These are phyloP conservation scores for Australoheros scitulus DNA, from an alignment of 2,113 vertebrate species.

Conservation along the genomic window DNA sequence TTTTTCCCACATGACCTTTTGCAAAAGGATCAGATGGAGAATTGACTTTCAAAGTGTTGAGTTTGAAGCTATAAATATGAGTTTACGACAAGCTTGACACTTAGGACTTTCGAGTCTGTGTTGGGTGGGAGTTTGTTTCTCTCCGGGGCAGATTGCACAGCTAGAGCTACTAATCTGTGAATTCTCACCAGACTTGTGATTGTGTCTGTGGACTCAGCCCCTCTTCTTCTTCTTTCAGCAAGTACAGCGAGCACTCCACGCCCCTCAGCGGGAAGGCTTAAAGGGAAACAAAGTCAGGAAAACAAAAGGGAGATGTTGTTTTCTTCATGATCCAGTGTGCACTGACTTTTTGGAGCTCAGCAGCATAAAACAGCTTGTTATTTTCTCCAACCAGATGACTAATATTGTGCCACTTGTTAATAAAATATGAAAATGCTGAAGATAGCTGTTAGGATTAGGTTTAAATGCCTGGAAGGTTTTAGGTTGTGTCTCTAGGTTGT, in stretches of 20 bases:
- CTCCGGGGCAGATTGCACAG: slow-evolving; percentile 47
- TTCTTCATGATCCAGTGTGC: slow-evolving; percentile 13
- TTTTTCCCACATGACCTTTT: not conserved
- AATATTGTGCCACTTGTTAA: not conserved
- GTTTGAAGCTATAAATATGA: slow-evolving; percentile 16
- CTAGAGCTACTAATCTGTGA: slow-evolving; percentile 45
- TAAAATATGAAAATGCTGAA: not conserved
- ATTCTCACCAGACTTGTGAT: slow-evolving; percentile 62
- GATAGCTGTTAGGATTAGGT: not conserved
- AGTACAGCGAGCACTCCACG: slow-evolving; percentile 37
- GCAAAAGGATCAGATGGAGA: not conserved
- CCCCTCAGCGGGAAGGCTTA: slow-evolving; percentile 9
- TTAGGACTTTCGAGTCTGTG: not conserved
- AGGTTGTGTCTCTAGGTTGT: not conserved
- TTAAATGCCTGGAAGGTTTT: not conserved
- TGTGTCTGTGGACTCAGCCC: slow-evolving; percentile 27
- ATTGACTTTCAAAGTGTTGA: not conserved
- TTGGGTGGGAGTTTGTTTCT: slow-evolving; percentile 20
- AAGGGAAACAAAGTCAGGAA: slow-evolving; percentile 35
- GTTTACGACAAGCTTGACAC: not conserved
- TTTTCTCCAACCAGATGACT: not conserved
- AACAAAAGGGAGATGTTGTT: slow-evolving; percentile 16
- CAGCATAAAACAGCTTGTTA: not conserved
- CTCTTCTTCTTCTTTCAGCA: slow-evolving; percentile 13
- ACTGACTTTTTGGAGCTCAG: not conserved